phyloP scores from a whole-genome alignment of 2,113 vertebrate genomes.

The Gambusia affinis region DNA sequence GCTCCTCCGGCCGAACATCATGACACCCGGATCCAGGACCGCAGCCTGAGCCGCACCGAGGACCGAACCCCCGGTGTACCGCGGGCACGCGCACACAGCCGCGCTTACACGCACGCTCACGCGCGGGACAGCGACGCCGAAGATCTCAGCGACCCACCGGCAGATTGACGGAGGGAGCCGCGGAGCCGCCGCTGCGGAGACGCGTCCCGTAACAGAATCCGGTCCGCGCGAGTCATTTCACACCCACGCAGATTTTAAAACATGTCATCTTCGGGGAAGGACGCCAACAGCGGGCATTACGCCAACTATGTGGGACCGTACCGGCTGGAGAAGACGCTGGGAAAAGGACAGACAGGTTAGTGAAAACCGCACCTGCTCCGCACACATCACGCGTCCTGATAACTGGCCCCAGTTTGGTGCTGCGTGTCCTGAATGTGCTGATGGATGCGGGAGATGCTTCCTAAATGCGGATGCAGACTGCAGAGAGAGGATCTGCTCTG shows the following conservation, averaged over 20 bases:
- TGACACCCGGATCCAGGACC: slow-evolving; percentile 50
- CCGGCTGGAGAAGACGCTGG: slow-evolving; percentile 98
- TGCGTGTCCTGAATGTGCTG: slow-evolving; percentile 8
- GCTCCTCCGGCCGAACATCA: slow-evolving; percentile 56
- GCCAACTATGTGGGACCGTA: slow-evolving; percentile 99
- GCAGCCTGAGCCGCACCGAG: slow-evolving; percentile 53
- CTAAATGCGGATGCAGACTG: slow-evolving; percentile 31
- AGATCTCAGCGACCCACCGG: slow-evolving; percentile 33
- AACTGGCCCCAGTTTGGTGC: neutral
- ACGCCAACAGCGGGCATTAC: slow-evolving; percentile 92
- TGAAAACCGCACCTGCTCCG: slow-evolving; percentile 41
- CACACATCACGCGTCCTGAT: neutral
- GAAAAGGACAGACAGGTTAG: slow-evolving; percentile 99
- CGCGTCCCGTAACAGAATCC: slow-evolving; percentile 6
- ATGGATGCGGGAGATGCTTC: slow-evolving; percentile 9
- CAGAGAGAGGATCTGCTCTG: slow-evolving; percentile 13
- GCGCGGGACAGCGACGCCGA: slow-evolving; percentile 6
- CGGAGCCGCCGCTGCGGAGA: slow-evolving; percentile 42
- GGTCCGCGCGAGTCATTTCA: neutral
- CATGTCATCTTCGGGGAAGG: slow-evolving; percentile 89
- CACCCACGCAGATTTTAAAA: neutral
- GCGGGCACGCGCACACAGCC: neutral
- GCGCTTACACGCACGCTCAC: slow-evolving; percentile 2
- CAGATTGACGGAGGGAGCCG: slow-evolving; percentile 23
- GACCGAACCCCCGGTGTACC: neutral